A percentile compares a stretch with the other conserved stretches of the same genome.
phyloP scores from a whole-genome alignment of 2,888 invertebrate species.

The Caenorhabditis angaria region DNA sequence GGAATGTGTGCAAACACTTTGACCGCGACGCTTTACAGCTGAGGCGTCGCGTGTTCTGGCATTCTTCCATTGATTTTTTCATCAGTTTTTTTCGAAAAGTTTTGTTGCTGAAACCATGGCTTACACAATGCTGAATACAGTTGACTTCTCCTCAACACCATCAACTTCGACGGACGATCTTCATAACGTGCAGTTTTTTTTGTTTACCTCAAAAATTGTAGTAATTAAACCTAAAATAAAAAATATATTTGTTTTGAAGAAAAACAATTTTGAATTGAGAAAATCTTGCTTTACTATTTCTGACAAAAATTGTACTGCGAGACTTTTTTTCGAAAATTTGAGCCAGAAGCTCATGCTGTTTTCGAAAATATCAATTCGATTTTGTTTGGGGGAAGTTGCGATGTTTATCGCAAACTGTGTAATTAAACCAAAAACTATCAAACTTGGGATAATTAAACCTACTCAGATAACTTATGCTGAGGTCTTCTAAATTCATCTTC shows the following conservation, averaged over 20 bases:
- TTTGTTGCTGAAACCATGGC: not conserved
- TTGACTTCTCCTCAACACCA: not conserved
- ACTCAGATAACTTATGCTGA: constrained; percentile 44
- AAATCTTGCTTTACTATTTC: not conserved
- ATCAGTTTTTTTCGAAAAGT: not conserved
- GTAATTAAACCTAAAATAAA: not conserved
- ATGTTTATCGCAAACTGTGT: constrained; percentile 9
- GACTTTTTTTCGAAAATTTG: not conserved
- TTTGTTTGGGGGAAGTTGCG: not conserved
- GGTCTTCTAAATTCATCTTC: constrained; percentile 18
- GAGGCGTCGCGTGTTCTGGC: not conserved
- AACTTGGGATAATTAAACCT: constrained; percentile 54
- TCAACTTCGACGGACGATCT: not conserved
- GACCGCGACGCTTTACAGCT: not conserved
- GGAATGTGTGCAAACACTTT: not conserved
- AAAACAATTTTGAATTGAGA: not conserved
- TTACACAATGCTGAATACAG: constrained; percentile 1
- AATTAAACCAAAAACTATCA: constrained; percentile 41
- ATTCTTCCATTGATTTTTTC: not conserved
- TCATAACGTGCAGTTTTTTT: not conserved
- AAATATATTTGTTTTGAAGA: not conserved
- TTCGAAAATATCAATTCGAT: not conserved
- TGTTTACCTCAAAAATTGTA: not conserved
- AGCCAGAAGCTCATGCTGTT: not conserved
- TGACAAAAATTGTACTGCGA: not conserved